These are phyloP conservation scores for Nylanderia fulva DNA, from an alignment of 1,140 invertebrate species.

Conservation along the genomic window DNA sequence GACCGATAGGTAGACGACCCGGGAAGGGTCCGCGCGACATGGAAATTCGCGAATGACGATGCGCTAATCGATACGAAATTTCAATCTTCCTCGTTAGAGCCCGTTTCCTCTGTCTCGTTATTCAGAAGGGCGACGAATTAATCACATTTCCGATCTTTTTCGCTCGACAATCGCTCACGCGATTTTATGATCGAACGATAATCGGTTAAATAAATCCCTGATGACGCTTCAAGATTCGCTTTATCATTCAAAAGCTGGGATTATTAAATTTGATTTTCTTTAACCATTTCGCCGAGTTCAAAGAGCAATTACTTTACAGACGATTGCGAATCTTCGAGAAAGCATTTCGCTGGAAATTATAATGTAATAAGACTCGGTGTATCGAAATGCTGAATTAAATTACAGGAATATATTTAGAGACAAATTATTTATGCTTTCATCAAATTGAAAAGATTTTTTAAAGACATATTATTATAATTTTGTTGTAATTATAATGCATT, in stretches of 20 bases:
- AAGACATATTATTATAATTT: background rate
- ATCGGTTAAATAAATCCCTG: constrained; percentile 15
- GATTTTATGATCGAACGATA: constrained; percentile 24
- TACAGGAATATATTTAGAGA: background rate
- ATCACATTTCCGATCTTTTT: constrained; percentile 46
- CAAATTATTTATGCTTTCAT: background rate
- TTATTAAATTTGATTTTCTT: background rate
- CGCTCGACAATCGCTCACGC: constrained; percentile 14
- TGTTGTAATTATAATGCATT: too few relatives aligned
- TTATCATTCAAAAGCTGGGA: background rate
- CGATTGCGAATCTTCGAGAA: background rate
- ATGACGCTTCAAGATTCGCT: constrained; percentile 13
- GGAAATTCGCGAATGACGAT: constrained; percentile 63
- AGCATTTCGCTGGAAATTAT: background rate
- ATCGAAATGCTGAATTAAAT: background rate
- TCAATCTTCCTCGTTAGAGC: constrained; percentile 68
- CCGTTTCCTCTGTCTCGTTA: background rate
- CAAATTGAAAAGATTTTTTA: background rate
- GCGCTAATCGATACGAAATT: constrained; percentile 74
- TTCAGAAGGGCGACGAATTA: background rate
- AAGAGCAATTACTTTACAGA: constrained; percentile 6
- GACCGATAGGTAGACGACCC: constrained; percentile 59
- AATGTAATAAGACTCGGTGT: background rate
- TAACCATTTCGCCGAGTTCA: background rate
- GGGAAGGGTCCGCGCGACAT: background rate